A percentile compares a stretch with the other conserved stretches of the same genome.
Evolutionary conservation across 2,113 vertebrate genomes (phyloP).

Genomic region (Cyprinus carpio): DNA sequence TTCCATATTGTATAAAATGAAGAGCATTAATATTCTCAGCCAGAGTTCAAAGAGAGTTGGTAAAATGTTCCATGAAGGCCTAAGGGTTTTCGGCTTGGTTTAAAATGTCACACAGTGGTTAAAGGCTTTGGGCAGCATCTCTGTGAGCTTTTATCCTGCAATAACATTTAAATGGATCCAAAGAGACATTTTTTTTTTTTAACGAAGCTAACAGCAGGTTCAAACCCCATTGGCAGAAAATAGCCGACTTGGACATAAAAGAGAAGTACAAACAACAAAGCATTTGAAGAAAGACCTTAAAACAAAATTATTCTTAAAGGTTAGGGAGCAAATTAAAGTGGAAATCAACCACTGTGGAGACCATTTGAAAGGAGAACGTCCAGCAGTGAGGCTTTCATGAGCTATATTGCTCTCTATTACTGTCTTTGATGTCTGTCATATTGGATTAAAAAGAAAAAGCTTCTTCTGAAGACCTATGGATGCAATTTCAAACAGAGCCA

Average conservation of each 20-base stretch:
- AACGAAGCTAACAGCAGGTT: conserved; percentile 32
- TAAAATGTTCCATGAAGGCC: conserved; percentile 43
- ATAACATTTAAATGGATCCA: conserved; percentile 42
- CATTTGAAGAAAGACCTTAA: conserved; percentile 23
- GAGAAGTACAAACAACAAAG: conserved; percentile 17
- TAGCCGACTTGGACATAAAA: not conserved
- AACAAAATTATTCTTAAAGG: conserved; percentile 45
- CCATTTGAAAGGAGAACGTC: not conserved
- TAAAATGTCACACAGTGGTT: conserved; percentile 46
- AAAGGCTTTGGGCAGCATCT: conserved; percentile 20
- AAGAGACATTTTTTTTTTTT: conserved; percentile 11
- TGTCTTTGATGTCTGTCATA: conserved; percentile 51
- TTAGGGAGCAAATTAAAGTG: conserved; percentile 33
- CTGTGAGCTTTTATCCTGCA: conserved; percentile 11
- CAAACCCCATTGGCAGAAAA: not conserved
- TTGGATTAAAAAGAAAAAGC: conserved; percentile 41
- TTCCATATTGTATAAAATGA: conserved; percentile 13
- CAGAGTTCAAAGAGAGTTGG: conserved; percentile 54
- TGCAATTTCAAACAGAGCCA: conserved; percentile 43
- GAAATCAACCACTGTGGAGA: conserved; percentile 35
- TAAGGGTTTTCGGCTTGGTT: conserved; percentile 18
- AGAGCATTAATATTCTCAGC: conserved; percentile 36
- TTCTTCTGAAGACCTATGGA: not conserved
- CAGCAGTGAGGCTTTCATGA: conserved; percentile 34
- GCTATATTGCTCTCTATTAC: conserved; percentile 47